Base-by-base conservation (phyloP, 2,113 vertebrate species). In the Phoenicopterus ruber region DNA sequence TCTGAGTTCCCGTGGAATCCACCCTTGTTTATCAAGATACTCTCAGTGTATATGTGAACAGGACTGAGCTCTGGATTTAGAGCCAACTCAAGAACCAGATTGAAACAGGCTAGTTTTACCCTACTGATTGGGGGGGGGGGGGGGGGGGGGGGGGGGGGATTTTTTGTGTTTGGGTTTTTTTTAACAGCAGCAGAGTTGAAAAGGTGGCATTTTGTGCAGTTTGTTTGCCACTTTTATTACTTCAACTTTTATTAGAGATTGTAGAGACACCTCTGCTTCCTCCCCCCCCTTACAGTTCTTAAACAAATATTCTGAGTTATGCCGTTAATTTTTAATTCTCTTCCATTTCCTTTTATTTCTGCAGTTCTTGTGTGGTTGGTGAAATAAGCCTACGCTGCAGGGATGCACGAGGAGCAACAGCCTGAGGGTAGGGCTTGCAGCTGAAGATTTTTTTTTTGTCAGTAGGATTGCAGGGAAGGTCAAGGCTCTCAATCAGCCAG, bases 391-490 rank as follows among this genome's bases (percentile, higher is more conserved):
- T 63, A 29, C 67, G 0, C 76, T 92, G 54, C 74, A 81, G 82
- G 47, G 71, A 98, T 97, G 97, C 90, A 98, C 86, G 94, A 95
- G 91, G 95, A 97, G 36, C 96, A 96, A 94, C 97, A 95, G 81
- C 82, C 94, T 21, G 97, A 98, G 97, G 97, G 98, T 98, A 97
- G 65, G 95, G 34, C 47, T 81, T 93, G 69, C 38, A 86, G 32
- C 25, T 52, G 9, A 72, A 63, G 26, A 10, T 34, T 20, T 32
- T 58, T 74, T 82, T 36, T 76, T 44, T 74, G 34, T 74, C n/a
- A 16, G 58, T 80, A 80, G 34, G 72, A 3, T n/a, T 38, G 7
- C 20, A 46, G 71, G 34, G n/a, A 67, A 52, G 42, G 38, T 92
- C 6, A 62, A 59, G 36, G 42, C 36, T 61, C 38, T 54, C 34